Evolutionary conservation across 2,888 invertebrate species (phyloP), one percentile per base, ranked within the genome.

Genomic region (Mesorhabditis spiculigera): DNA sequence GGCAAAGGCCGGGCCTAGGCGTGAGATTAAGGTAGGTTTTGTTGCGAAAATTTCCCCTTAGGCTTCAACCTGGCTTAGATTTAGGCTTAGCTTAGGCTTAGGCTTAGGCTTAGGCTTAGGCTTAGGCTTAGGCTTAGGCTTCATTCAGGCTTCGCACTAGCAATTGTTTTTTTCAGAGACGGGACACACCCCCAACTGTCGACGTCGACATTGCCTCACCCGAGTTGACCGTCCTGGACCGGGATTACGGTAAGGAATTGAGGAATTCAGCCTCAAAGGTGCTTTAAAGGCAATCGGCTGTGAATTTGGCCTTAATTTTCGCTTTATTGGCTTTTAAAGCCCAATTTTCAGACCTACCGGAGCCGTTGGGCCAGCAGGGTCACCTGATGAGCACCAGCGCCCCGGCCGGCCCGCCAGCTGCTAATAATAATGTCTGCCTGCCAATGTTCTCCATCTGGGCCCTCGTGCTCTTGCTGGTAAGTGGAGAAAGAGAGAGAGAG

Each of bases 181-280:
- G 58, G n/a, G 58, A 50, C 58, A 50, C n/a, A 2, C 28, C 28
- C 1, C 28, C 28, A 28, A 28, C 28, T 28, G 58, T 84, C 63
- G 83, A 84, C 68, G 77, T 84, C 61, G 84, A 84, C 68, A 79
- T 84, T 44, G 72, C 78, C n/a, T 81, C 84, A 28, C 80, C 81
- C 0, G 84, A 84, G 64, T 68, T 84, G 68, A 84, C 82, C 6
- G 81, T 84, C 67, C 66, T 84, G 41, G 84, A 84, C 66, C 77
- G 76, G 66, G 79, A 81, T 45, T 74, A 74, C 67, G 81, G 80
- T 79, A 73, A 72, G 75, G 28, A 28, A 28, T 28, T 28, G 28
- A 28, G 28, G 28, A 28, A 28, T 28, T 28, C 3, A 3, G 28
- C 28, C 3, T 28, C 1, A 28, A 28, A 28, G 28, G 28, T 28